A percentile compares a stretch with the other conserved stretches of the same genome.
Conservation (phyloP, 1,140 invertebrate species). For the Drosophila sechellia region DNA sequence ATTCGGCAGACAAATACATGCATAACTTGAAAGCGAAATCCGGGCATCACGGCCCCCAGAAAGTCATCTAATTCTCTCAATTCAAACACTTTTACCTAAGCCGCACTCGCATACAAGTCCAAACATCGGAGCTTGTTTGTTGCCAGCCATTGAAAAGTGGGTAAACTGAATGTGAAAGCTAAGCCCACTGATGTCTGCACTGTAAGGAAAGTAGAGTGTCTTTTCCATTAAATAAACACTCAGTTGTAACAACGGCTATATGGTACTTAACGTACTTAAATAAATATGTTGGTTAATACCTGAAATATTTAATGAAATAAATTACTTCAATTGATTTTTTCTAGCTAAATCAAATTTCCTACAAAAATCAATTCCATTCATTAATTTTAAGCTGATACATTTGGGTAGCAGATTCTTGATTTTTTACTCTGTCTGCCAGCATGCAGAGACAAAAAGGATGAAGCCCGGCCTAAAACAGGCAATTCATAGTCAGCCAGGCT, state of each 20-base stretch:
- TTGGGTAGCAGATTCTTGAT: background rate
- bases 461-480: constrained; percentile 65
- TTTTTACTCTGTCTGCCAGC: constrained; percentile 11
- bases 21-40: constrained; percentile 70
- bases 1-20: constrained; percentile 56
- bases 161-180: constrained; percentile 69
- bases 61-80: constrained; percentile 75
- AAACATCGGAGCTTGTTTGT: constrained; percentile 43
- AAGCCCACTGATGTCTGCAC: constrained; percentile 35
- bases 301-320: no score
- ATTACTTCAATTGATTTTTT: no score
- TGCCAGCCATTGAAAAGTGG: constrained; percentile 60
- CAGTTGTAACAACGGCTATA: no score
- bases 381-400: background rate
- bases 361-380: no score
- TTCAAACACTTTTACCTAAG: constrained; percentile 68
- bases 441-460: constrained; percentile 3
- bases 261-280: no score
- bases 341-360: no score
- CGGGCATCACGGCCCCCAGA: constrained; percentile 45
- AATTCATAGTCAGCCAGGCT: constrained; percentile 68
- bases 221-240: background rate
- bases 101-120: constrained; percentile 24
- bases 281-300: no score
- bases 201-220: background rate